Conservation (phyloP, 2,113 vertebrate species). For the Quiscalus mexicanus region DNA sequence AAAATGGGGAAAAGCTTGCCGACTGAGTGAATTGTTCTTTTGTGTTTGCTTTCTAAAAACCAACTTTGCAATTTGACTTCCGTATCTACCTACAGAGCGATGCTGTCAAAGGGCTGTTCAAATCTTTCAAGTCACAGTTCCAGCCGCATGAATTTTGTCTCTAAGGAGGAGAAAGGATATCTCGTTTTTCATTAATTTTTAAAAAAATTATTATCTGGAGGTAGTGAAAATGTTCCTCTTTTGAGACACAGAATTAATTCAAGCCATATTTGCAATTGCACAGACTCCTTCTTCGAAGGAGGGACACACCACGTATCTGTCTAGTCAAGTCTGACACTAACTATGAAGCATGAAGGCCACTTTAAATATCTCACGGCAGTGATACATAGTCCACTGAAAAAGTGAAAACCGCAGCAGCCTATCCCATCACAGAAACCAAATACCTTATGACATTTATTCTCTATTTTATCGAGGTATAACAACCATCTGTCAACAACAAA, state of each 20-base stretch:
- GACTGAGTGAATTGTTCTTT: background rate
- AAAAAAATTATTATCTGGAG: constrained; percentile 4
- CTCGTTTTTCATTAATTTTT: background rate
- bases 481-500: constrained; percentile 23
- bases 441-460: background rate
- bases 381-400: background rate
- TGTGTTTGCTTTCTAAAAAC: constrained; percentile 18
- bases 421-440: background rate
- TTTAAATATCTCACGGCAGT: background rate
- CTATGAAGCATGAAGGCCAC: background rate
- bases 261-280: background rate
- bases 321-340: background rate
- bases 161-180: background rate
- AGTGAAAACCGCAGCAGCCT: background rate
- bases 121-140: background rate
- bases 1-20: constrained; percentile 6
- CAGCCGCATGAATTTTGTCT: background rate
- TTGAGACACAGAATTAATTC: background rate
- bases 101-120: background rate
- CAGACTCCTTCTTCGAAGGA: background rate
- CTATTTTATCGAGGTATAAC: constrained; percentile 13
- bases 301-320: background rate
- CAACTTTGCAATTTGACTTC: constrained; percentile 4
- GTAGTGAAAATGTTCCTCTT: background rate
- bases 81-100: background rate